Base-by-base conservation (phyloP, 2,888 invertebrate species). In the Rhabditophanes sp. region DNA sequence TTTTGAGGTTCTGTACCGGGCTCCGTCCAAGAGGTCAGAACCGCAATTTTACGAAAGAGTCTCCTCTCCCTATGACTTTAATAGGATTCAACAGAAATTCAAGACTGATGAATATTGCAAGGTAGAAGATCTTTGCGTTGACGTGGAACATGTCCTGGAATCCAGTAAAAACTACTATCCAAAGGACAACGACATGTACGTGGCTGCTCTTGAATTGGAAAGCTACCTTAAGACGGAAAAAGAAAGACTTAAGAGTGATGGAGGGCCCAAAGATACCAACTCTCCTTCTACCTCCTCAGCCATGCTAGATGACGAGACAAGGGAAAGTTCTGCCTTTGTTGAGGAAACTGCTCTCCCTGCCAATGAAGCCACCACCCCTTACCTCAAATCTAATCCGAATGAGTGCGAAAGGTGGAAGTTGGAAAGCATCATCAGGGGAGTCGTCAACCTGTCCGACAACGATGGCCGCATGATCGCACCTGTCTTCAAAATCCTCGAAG, bases 61-160 rank as follows among this genome's bases (percentile, higher is more conserved):
- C 2, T 75, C 77, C 5, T 82, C 82, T 64, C 93, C 93, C 1
- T 93, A 96, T 64, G 93, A 96, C 68, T 73, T 96, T 60, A 69
- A 88, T 25, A 77, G 81, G 68, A 84, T 96, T 3, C 88, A 90
- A 67, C 88, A 88, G 64, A 93, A 90, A 67, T 69, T 93, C 7
- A 88, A 87, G 74, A 87, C 83, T 0, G 90, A 93, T 54, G 87
- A 88, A 34, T 96, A 96, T 67, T 80, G 81, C 50, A 84, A 85
- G 4, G 75, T 90, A 49, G 85, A 87, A 19, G 84, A 87, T 61
- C 71, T 96, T 41, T 77, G 82, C 23, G 74, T 76, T 6, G 93
- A 96, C 66, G 76, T 96, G 49, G 82, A 85, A 60, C 72, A 88
- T 21, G 74, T 96, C 56, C n/a, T n/a, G n/a, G n/a, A n/a, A n/a